Evolutionary conservation across 2,113 vertebrate species (phyloP), one percentile per base, ranked within the genome.

Genomic region (Lipophrys pholis): DNA sequence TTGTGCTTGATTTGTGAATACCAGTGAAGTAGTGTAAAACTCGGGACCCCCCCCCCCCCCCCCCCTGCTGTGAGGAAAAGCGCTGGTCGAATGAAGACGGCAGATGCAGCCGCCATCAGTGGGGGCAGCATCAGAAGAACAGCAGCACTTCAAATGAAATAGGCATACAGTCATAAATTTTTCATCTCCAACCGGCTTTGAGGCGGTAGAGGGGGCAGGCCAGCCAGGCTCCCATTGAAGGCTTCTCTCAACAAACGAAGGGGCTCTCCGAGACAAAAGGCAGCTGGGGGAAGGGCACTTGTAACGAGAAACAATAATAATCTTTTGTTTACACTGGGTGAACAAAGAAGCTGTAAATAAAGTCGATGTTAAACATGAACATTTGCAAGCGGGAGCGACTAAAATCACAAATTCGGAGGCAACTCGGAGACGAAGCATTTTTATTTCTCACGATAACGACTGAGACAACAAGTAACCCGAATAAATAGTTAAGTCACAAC

Each of bases 101-200:
- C 78, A 82, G 88, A 83, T 73, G 57, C 85, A 81, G 88, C 70
- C 78, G n/a, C 86, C 84, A 85, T 93, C 91, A 91, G 88, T 82
- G 71, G 77, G 87, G 89, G 84, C 81, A 79, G 87, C 90, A 87
- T 93, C 92, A 91, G 88, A 93, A 74, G 83, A 86, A 76, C 84
- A 76, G 83, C 77, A 87, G 82, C 82, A 89, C 91, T 92, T 93
- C 93, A 94, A 92, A 93, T 92, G 81, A 87, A 91, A 84, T 80
- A 93, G 92, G 79, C 90, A 87, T 69, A 75, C 71, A 86, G 89
- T 90, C 94, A 94, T 95, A 87, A 88, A 94, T 94, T 90, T 95
- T 95, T 95, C 90, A 94, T 95, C 85, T 72, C 65, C 82, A 77
- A 78, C 84, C 81, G 55, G 89, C 93, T 94, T 90, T 90, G 93